Evolutionary conservation across 1,140 invertebrate species (phyloP).

Genomic region (Kradibia gibbosae): DNA sequence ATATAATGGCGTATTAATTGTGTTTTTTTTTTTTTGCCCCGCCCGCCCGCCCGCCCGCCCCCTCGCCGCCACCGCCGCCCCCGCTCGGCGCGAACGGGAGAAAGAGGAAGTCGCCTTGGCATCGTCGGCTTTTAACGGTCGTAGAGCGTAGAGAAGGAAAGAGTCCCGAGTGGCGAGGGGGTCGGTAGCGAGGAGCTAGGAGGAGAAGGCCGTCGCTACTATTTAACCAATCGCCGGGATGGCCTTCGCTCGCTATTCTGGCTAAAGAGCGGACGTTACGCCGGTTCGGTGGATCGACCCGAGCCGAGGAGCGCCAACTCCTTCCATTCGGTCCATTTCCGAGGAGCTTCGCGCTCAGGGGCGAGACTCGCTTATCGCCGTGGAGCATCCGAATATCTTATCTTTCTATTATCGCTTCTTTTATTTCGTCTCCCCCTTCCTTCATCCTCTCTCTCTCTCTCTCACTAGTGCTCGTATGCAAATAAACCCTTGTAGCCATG

Average conservation of each 20-base stretch:
- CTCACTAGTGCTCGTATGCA: too few species aligned
- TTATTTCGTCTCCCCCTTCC: too few species aligned
- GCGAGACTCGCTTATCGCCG: not conserved
- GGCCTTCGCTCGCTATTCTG: conserved; percentile 39
- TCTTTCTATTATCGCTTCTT: not conserved
- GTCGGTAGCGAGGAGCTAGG: conserved; percentile 5
- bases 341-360: not conserved
- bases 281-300: conserved; percentile 31
- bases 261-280: conserved; percentile 29
- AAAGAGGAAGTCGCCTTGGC: not conserved
- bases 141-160: conserved; percentile 36
- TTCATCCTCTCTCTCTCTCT: too few species aligned
- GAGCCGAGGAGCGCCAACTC: not conserved
- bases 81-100: too few species aligned
- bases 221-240: conserved; percentile 28
- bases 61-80: too few species aligned
- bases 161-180: conserved; percentile 33
- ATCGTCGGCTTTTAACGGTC: not conserved
- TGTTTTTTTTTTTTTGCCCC: too few species aligned
- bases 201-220: conserved; percentile 52
- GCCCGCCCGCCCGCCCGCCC: too few species aligned
- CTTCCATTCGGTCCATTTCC: not conserved
- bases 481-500: too few species aligned
- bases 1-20: too few species aligned
- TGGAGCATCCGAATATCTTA: not conserved